These are phyloP conservation scores for Scolopax bukidnonensis DNA, from an alignment of 2,797 vertebrate species.

Conservation along the genomic window DNA sequence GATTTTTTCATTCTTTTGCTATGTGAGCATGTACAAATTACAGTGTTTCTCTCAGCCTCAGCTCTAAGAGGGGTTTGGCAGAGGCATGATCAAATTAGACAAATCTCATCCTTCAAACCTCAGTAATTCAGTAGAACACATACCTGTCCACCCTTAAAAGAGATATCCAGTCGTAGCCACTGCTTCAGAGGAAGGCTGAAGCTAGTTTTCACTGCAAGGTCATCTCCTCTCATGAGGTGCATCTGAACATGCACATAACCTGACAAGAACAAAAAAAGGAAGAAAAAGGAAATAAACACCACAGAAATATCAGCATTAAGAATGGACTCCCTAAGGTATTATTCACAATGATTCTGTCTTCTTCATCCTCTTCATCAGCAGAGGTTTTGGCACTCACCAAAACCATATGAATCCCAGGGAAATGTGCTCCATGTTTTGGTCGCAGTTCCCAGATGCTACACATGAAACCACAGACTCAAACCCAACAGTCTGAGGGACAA, in stretches of 20 bases:
- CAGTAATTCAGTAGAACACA: not conserved
- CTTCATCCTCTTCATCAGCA: not conserved
- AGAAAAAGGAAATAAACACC: not conserved
- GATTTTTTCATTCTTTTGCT: not conserved
- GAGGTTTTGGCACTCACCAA: not conserved
- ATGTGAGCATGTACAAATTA: not conserved
- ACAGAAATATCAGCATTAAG: not conserved
- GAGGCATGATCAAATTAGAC: not conserved
- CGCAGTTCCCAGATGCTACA: not conserved
- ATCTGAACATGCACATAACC: constrained; percentile 89
- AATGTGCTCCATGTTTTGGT: not conserved
- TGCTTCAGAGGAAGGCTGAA: constrained; percentile 81
- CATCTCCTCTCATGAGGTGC: constrained; percentile 80
- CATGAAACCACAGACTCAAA: not conserved
- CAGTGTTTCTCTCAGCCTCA: not conserved
- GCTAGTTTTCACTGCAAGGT: constrained; percentile 82
- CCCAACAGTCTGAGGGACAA: not conserved
- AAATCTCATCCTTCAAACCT: not conserved
- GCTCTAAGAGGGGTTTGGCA: not conserved
- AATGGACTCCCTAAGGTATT: not conserved
- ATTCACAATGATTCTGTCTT: not conserved
- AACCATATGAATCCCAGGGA: not conserved
- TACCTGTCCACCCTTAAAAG: constrained; percentile 86
- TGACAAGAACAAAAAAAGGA: constrained; percentile 57
- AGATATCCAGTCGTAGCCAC: constrained; percentile 90